phyloP scores from a whole-genome alignment of 2,888 invertebrate species.

The Drosophila bunnanda region DNA sequence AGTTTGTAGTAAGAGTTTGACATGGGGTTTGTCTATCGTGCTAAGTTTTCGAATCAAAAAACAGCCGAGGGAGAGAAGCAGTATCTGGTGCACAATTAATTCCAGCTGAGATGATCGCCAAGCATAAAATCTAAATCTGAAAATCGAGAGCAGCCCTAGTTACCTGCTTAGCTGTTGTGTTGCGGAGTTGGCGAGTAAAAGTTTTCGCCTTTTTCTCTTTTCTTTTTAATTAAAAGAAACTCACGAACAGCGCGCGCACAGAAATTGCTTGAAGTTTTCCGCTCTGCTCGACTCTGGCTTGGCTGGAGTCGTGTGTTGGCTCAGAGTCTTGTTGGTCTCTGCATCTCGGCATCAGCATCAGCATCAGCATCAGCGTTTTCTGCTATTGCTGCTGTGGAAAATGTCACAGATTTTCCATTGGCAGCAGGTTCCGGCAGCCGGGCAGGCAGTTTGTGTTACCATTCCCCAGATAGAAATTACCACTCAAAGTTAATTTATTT shows the following conservation, averaged over 20 bases:
- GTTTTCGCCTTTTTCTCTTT: constrained; percentile 52
- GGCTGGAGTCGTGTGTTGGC: constrained; percentile 27
- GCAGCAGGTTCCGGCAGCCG: constrained; percentile 49
- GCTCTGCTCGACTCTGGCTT: constrained; percentile 36
- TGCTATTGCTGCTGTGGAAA: constrained; percentile 36
- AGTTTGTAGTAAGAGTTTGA: constrained; percentile 1
- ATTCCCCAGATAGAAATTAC: constrained; percentile 77
- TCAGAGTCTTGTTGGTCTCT: constrained; percentile 10
- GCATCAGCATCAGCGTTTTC: constrained; percentile 22
- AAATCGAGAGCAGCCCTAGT: constrained; percentile 76
- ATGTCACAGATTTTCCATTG: constrained; percentile 54
- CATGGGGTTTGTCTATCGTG: constrained; percentile 24
- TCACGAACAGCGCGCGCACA: constrained; percentile 57
- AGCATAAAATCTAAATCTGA: constrained; percentile 80
- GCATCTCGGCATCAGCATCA: constrained; percentile 21
- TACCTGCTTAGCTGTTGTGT: constrained; percentile 67
- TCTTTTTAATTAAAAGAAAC: constrained; percentile 77
- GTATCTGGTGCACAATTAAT: constrained; percentile 61
- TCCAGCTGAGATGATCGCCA: constrained; percentile 66
- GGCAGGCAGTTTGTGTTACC: constrained; percentile 65
- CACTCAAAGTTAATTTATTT: constrained; percentile 72
- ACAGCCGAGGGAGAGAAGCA: constrained; percentile 5
- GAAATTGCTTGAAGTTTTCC: constrained; percentile 57
- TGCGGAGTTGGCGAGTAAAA: constrained; percentile 56
- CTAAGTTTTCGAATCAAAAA: constrained; percentile 15